Conservation (phyloP, 2,113 vertebrate genomes). For the Amazona guildingii region DNA sequence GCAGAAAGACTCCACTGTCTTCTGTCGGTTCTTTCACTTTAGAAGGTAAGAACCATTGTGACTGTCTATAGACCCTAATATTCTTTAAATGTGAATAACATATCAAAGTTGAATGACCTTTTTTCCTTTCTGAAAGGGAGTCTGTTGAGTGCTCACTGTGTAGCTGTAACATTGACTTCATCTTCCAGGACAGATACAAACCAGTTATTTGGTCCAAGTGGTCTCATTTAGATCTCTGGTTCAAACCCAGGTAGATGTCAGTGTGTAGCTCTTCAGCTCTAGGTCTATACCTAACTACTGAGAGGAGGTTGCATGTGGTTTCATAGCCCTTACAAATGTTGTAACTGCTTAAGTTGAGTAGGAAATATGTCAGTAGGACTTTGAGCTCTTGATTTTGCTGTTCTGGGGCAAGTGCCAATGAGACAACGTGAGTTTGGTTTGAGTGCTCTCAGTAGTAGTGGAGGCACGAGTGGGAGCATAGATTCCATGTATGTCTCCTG, state of each 20-base stretch:
- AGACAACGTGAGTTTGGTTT: background rate
- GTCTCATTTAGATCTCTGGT: background rate
- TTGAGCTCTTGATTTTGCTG: background rate
- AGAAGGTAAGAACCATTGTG: constrained; percentile 57
- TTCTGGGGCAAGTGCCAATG: background rate
- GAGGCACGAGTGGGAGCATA: background rate
- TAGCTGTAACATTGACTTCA: background rate
- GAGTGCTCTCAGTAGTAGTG: background rate
- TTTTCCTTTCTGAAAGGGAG: background rate
- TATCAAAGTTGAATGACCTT: background rate
- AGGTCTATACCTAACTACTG: background rate
- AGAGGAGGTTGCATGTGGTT: background rate
- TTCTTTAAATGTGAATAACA: background rate
- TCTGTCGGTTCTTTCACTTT: constrained; percentile 84
- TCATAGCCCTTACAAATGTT: background rate
- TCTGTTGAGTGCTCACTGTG: background rate
- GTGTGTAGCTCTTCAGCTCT: background rate
- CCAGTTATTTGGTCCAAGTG: background rate
- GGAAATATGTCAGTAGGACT: constrained; percentile 31
- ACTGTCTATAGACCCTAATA: fast-evolving
- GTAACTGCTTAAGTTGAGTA: background rate
- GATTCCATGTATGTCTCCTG: background rate
- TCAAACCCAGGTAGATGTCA: background rate
- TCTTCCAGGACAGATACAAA: background rate
- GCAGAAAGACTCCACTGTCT: constrained; percentile 78